Conservation (phyloP, 2,888 invertebrate species). For the Oasisia sp. region DNA sequence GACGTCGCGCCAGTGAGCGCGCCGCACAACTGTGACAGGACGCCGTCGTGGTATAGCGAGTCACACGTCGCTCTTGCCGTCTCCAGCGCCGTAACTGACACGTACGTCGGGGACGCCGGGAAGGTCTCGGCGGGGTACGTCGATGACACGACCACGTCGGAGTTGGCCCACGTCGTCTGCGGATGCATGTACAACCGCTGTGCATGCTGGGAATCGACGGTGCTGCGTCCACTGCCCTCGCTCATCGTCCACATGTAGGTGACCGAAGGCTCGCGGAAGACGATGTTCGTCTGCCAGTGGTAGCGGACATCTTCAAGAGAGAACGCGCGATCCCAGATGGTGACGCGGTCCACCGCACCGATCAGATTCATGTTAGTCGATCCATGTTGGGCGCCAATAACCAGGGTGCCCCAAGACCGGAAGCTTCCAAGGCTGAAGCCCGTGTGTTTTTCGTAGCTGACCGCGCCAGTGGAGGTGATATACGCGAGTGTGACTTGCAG, state of each 20-base stretch:
- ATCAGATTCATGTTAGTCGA: constrained; percentile 22
- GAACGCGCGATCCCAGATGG: constrained; percentile 14
- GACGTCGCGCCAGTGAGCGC: neutral
- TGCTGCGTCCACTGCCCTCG: constrained; percentile 32
- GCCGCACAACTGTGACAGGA: neutral
- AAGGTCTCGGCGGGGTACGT: neutral
- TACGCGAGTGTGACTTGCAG: constrained; percentile 38
- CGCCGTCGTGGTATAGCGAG: neutral
- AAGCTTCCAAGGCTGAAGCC: constrained; percentile 38
- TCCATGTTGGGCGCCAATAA: constrained; percentile 44
- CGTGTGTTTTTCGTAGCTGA: constrained; percentile 23
- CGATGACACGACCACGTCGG: neutral
- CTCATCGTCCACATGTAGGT: constrained; percentile 42
- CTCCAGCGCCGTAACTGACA: neutral
- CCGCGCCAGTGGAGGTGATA: constrained; percentile 14
- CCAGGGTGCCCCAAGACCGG: constrained; percentile 43
- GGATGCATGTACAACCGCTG: neutral
- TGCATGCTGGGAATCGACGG: neutral
- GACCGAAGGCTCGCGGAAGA: constrained; percentile 31
- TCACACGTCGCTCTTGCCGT: neutral
- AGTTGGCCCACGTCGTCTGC: neutral
- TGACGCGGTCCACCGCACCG: constrained; percentile 19
- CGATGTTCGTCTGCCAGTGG: constrained; percentile 22
- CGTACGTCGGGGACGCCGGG: neutral
- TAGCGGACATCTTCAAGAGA: neutral